Evolutionary conservation across 2,888 invertebrate genomes (phyloP), one percentile per base, ranked within the genome.

Genomic region (Limnephilus rhombicus): DNA sequence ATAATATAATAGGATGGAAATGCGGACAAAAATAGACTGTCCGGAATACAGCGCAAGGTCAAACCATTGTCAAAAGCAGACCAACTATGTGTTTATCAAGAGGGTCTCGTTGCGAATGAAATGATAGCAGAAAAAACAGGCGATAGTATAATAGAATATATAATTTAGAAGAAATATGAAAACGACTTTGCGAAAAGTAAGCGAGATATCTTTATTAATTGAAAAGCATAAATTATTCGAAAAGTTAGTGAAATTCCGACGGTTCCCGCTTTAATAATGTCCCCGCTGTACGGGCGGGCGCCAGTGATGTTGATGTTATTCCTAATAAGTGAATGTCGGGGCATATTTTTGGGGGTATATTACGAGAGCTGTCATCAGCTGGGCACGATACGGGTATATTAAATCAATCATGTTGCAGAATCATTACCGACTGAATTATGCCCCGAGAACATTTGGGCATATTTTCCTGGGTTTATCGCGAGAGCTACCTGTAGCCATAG

Each of bases 181-280:
- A 83, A 83, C 24, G 83, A 83, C 37, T 34, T 13, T 24, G 37
- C 34, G 83, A 83, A 41, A 83, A 18, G 37, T 24, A 34, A 18
- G 83, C 83, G 15, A 83, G 83, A 83, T 24, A 83, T 34, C 24
- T 31, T 37, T 83, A 37, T 83, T 83, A 83, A 83, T 83, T 83
- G 83, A 83, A 83, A 83, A 83, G 3, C 83, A 37, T 83, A 37
- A 83, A 37, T 83, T 83, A 83, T 37, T 83, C 24, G 37, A 83
- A 83, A 83, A 24, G 24, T 83, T 83, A 3, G 37, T 9, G 37
- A 83, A 83, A 83, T 83, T 83, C 37, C 83, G 24, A 83, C 15
- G 83, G 24, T 37, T 41, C 37, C 83, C 24, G 83, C 83, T 83
- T 3, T 68, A 68, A 68, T 68, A 68, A 68, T 68, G 68, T 68